Percentiles rank a stretch among this genome's conserved stretches.
Conservation (phyloP, 2,888 invertebrate genomes). For the Drosophila emarginata region DNA sequence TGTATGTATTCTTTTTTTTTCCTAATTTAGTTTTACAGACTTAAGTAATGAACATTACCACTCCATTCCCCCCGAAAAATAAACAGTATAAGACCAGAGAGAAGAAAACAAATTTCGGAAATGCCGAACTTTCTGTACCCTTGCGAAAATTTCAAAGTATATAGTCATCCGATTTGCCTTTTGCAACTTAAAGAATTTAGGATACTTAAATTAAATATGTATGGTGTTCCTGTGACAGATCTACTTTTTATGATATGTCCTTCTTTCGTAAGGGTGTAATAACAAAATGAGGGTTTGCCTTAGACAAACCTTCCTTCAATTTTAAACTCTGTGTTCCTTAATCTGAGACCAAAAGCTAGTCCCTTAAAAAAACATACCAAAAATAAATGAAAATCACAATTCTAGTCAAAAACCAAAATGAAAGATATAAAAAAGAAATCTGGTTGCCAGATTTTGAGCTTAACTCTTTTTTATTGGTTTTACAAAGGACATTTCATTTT, state of each 20-base stretch:
- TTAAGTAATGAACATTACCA: background rate
- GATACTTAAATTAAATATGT: no score
- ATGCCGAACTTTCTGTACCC: background rate
- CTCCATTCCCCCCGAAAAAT: background rate
- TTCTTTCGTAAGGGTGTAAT: background rate
- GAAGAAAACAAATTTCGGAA: background rate
- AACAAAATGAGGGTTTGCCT: constrained; percentile 13
- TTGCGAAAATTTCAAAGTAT: background rate
- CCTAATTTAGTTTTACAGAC: background rate
- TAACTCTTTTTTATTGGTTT: background rate
- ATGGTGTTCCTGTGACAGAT: no score
- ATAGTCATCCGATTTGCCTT: background rate
- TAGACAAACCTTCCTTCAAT: constrained; percentile 9
- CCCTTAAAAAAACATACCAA: background rate
- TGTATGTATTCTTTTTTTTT: background rate
- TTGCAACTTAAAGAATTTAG: no score
- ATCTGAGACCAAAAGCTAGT: background rate
- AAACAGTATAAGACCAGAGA: background rate
- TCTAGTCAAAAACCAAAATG: background rate
- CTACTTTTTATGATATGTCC: no score
- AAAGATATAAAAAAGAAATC: background rate
- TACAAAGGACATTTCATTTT: background rate
- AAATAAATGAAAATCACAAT: background rate
- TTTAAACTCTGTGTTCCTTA: background rate
- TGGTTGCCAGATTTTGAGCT: background rate